Conservation (phyloP, 2,113 vertebrate genomes). For the Holacanthus passer region DNA sequence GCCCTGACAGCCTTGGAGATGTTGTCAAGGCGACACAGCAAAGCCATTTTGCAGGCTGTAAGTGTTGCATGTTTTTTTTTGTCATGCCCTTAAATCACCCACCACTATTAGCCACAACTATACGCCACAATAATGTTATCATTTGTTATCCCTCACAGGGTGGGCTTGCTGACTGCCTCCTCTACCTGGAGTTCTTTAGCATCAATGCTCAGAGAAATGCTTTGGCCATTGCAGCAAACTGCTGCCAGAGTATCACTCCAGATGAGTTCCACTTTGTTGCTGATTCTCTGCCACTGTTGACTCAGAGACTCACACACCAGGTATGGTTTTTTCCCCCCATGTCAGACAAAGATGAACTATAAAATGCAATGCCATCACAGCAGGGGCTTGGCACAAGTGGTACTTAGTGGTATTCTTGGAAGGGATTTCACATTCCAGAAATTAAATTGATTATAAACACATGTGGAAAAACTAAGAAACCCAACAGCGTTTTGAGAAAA, state of each 20-base stretch:
- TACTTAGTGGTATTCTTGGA: not conserved
- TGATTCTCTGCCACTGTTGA: conserved; percentile 96
- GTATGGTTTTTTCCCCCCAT: conserved; percentile 78
- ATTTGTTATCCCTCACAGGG: conserved; percentile 83
- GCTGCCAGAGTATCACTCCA: conserved; percentile 98
- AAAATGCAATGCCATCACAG: not conserved
- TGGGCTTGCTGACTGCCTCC: conserved; percentile 95
- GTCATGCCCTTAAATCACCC: not conserved
- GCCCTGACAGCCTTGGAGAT: conserved; percentile 98
- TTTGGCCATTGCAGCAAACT: conserved; percentile 98
- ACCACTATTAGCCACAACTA: not conserved
- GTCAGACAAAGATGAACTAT: not conserved
- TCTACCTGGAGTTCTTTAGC: conserved; percentile 99
- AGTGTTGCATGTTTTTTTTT: conserved; percentile 69
- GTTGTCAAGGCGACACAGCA: conserved; percentile 98
- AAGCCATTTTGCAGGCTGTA: conserved; percentile 99
- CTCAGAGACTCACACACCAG: conserved; percentile 98
- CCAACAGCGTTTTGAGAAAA: no score
- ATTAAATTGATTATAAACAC: not conserved
- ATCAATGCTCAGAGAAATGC: conserved; percentile 99
- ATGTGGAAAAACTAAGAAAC: not conserved
- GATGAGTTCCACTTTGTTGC: conserved; percentile 99
- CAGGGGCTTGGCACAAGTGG: not conserved
- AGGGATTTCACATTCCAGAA: not conserved
- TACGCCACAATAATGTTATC: not conserved